Evolutionary conservation across 2,113 vertebrate genomes (phyloP).

Genomic region (Pygoscelis antarcticus): DNA sequence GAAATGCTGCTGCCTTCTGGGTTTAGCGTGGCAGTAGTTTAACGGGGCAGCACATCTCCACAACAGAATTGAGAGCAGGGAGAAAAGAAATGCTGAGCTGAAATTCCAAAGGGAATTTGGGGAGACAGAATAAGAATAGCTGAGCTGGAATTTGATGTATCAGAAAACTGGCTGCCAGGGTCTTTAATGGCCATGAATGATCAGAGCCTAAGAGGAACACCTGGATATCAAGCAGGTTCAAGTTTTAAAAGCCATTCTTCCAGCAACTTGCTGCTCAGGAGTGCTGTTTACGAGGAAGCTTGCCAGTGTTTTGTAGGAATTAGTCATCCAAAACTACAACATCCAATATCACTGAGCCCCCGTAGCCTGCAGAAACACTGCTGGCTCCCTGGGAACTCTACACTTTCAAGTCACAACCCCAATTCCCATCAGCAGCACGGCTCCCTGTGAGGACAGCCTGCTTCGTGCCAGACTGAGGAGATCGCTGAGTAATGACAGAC

Average conservation of each 20-base stretch:
- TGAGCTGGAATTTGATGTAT: neutral
- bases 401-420: neutral
- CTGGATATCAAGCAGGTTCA: neutral
- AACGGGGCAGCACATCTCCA: neutral
- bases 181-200: neutral
- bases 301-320: constrained; percentile 26
- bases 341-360: neutral
- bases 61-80: neutral
- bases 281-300: neutral
- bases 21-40: neutral
- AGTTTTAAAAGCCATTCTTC: constrained; percentile 6
- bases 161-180: neutral
- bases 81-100: neutral
- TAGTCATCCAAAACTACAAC: neutral
- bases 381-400: neutral
- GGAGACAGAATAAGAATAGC: neutral
- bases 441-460: neutral
- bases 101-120: neutral
- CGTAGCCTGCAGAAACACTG: neutral
- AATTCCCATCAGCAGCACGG: neutral
- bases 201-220: neutral
- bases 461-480: neutral
- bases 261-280: neutral
- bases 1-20: neutral
- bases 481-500: neutral